Conservation (phyloP, 2,113 vertebrate species). For the Microcebus jonahi region DNA sequence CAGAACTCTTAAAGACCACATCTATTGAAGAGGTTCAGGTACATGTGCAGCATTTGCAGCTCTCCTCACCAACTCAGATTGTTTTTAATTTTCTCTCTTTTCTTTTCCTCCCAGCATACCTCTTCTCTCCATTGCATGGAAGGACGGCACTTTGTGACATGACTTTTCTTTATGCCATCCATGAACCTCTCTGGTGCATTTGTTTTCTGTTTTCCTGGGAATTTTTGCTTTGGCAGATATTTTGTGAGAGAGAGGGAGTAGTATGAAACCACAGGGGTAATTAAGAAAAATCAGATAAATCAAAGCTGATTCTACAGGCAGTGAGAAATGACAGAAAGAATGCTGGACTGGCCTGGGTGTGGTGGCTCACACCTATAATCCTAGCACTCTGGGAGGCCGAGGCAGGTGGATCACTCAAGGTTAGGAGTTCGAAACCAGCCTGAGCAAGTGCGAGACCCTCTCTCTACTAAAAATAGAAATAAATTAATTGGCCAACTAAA, state of each 20-base stretch:
- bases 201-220: conserved; percentile 32
- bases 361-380: no score
- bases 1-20: neutral
- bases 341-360: neutral
- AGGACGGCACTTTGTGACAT: neutral
- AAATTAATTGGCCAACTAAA: no score
- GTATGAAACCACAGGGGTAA: neutral
- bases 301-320: neutral
- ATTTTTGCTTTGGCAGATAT: conserved; percentile 36
- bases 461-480: no score
- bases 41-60: neutral
- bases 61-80: neutral
- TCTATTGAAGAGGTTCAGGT: neutral
- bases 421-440: no score
- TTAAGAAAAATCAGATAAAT: conserved; percentile 26
- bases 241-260: neutral
- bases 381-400: no score
- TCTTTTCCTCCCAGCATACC: neutral
- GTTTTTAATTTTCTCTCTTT: neutral
- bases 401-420: no score
- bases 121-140: neutral
- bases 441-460: no score
- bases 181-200: neutral
- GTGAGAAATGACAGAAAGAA: neutral
- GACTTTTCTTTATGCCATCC: neutral